Base-by-base conservation (phyloP, 2,113 vertebrate species). In the Hyla sarda region DNA sequence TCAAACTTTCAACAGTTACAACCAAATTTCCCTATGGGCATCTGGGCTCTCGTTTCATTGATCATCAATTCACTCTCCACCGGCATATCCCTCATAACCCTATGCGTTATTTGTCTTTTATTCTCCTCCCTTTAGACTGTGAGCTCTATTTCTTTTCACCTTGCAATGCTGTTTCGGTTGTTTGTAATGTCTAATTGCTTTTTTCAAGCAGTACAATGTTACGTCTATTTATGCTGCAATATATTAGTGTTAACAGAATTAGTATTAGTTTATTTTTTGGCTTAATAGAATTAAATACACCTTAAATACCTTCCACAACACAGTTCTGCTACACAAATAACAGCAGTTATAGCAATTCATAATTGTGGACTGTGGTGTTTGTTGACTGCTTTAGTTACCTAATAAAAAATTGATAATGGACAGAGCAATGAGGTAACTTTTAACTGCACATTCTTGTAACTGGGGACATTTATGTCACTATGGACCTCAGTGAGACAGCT, bases 371-470 rank as follows among this genome's bases (percentile, higher is more conserved):
- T 84, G 34, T 88, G 90, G 90, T 90, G 90, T 93, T 93, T 90
- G 90, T 93, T 93, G 94, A 88, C 89, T 93, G 88, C 88, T 96
- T 93, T 93, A 75, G 65, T 94, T 94, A 90, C 92, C 89, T 94
- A 92, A 95, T 98, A 92, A 95, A 97, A 97, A 96, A 96, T 97
- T 97, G 93, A 97, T 95, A 93, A 89, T 91, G 92, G 93, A 90
- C 93, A 94, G 91, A 93, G 92, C 93, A 95, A 93, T 90, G 83
- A 88, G 90, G 91, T 89, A 82, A 90, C 90, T 88, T 92, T 92
- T 93, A 94, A 95, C 91, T 91, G 92, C 90, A 93, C 92, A 93
- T 93, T 95, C 91, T 91, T 93, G 93, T 92, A 95, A 90, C 94
- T 93, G 87, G 94, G 96, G 95, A 96, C 91, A 90, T 93, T 73